These are phyloP conservation scores for Suricata suricatta DNA, from an alignment of 2,113 vertebrate species.

Conservation along the genomic window DNA sequence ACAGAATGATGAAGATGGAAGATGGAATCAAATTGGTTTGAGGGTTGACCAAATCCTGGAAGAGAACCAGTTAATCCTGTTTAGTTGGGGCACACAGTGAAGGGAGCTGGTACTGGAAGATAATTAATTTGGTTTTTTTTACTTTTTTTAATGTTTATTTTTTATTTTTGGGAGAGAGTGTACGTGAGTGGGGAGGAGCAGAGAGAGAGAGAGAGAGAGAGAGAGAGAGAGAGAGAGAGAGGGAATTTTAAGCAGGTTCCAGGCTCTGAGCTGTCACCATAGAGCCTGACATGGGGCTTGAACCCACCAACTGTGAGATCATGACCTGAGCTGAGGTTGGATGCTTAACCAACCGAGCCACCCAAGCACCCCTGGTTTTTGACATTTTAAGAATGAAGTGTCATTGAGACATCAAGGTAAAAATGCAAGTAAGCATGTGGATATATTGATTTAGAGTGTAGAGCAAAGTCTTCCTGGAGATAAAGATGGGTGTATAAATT, in stretches of 20 bases:
- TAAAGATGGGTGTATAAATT: background rate
- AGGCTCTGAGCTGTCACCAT: too few species aligned
- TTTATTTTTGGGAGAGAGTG: too few species aligned
- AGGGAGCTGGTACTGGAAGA: background rate
- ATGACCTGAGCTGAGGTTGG: too few species aligned
- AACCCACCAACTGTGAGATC: too few species aligned
- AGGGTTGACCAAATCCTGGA: background rate
- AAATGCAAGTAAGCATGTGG: background rate
- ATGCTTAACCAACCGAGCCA: too few species aligned
- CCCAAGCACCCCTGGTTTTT: background rate
- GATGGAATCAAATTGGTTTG: background rate
- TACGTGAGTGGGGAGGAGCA: too few species aligned
- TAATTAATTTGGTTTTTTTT: background rate
- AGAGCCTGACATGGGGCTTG: too few species aligned
- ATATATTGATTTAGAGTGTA: background rate
- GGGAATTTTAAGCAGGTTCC: too few species aligned
- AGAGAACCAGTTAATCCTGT: background rate
- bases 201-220: too few species aligned
- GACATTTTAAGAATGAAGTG: background rate
- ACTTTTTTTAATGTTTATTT: too few species aligned
- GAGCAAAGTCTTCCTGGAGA: background rate
- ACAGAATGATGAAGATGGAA: background rate
- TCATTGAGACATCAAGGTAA: background rate
- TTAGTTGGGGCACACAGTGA: background rate
- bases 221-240: too few species aligned